Evolutionary conservation across 2,888 invertebrate genomes (phyloP).

Genomic region (Aphidius colemani): DNA sequence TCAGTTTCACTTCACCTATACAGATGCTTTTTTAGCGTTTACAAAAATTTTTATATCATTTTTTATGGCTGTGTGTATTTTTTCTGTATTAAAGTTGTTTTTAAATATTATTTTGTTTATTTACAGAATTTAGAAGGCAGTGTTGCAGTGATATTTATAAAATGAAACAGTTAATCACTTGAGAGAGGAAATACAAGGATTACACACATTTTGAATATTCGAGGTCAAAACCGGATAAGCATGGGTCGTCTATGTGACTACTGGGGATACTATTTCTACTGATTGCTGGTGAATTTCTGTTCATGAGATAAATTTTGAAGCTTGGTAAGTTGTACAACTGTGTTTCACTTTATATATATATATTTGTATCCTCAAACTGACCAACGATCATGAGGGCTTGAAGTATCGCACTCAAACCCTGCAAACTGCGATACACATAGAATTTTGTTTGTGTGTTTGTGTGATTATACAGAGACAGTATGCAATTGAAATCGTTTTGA

Average conservation of each 20-base stretch:
- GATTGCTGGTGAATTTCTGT: slow-evolving; percentile 30
- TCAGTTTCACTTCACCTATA: no score
- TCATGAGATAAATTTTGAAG: slow-evolving; percentile 37
- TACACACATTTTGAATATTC: slow-evolving; percentile 5
- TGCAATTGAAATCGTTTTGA: slow-evolving; percentile 14
- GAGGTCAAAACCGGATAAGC: slow-evolving; percentile 9
- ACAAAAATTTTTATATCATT: no score
- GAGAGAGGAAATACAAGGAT: slow-evolving; percentile 11
- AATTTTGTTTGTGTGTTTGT: not conserved
- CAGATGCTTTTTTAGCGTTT: no score
- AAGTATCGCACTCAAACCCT: not conserved
- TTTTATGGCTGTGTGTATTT: no score
- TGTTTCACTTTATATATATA: slow-evolving; percentile 9
- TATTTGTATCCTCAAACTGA: slow-evolving; percentile 12
- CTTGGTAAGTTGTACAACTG: slow-evolving; percentile 23
- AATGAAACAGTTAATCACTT: slow-evolving; percentile 9
- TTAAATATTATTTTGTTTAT: no score
- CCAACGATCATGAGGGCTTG: slow-evolving; percentile 4
- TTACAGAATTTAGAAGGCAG: not conserved
- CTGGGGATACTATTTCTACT: slow-evolving; percentile 32
- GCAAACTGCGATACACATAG: no score
- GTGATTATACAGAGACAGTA: slow-evolving; percentile 4
- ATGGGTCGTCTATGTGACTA: slow-evolving; percentile 36
- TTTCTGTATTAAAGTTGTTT: no score
- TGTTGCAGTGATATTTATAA: slow-evolving; percentile 7